Percentiles rank a stretch among this genome's conserved stretches.
Conservation (phyloP, 2,888 invertebrate species). For the Cryptocephalus moraei region DNA sequence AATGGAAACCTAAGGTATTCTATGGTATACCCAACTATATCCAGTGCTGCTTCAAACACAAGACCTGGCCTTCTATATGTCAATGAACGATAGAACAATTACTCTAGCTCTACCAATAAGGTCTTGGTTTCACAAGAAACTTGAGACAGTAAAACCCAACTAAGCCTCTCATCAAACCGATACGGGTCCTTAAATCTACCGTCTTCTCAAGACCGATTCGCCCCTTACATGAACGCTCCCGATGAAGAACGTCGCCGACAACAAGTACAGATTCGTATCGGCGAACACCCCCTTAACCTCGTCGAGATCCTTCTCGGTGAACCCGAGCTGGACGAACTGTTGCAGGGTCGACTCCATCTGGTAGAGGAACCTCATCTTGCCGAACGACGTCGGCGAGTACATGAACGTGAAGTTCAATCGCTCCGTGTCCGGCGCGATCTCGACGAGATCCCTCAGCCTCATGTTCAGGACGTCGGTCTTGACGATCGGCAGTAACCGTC, state of each 20-base stretch:
- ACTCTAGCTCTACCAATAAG: too few relatives aligned
- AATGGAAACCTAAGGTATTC: too few relatives aligned
- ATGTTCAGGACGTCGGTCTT: constrained; percentile 76
- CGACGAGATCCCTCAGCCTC: constrained; percentile 62
- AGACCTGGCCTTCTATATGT: too few relatives aligned
- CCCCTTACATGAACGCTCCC: constrained; percentile 84
- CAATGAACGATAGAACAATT: too few relatives aligned
- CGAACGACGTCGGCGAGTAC: constrained; percentile 68
- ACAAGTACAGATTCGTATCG: constrained; percentile 86
- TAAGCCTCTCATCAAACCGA: background rate
- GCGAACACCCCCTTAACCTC: constrained; percentile 94
- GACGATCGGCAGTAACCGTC: constrained; percentile 71
- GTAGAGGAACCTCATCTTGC: constrained; percentile 64
- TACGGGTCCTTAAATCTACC: background rate
- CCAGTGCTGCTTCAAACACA: too few relatives aligned
- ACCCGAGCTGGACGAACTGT: constrained; percentile 66
- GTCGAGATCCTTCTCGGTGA: constrained; percentile 88
- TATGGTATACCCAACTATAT: too few relatives aligned
- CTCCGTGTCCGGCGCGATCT: constrained; percentile 49
- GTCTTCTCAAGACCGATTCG: too few relatives aligned
- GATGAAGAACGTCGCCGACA: constrained; percentile 82
- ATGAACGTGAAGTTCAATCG: constrained; percentile 57
- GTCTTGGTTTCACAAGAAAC: too few relatives aligned
- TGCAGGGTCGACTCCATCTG: constrained; percentile 68
- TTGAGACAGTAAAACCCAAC: too few relatives aligned